Base-by-base conservation (phyloP, 2,888 invertebrate genomes). In the Campoletis raptor region DNA sequence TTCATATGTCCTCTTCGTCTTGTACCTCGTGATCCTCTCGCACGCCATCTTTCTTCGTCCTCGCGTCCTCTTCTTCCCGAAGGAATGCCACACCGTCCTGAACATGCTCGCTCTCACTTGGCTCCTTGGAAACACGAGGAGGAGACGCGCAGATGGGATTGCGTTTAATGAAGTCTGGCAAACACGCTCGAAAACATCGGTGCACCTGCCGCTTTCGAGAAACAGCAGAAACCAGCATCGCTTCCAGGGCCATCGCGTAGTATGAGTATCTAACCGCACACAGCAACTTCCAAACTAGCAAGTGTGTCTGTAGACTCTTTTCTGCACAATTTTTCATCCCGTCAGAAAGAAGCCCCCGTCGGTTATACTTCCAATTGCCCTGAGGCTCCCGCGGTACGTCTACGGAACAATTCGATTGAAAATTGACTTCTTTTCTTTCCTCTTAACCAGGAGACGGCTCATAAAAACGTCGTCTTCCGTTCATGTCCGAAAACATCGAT, bases 91-190 rank as follows among this genome's bases (percentile, higher is more conserved):
- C 24, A 30, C 18, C 73, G 73, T 54, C 30, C 48, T 52, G 36
- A 36, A 18, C 66, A 5, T 21, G 37, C 42, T 66, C 73, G 78
- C 73, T 72, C 76, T 76, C 83, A 70, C 83, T 74, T 72, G 87
- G 85, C 90, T 91, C 91, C 90, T 91, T 89, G 91, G 89, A 92
- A 92, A 92, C 91, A 90, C 91, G 91, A 91, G 92, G 92, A 61
- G 76, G 54, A 45, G 76, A 92, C 92, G 92, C 92, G 93, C 93
- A 93, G 93, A 93, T 93, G 93, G 92, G 92, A 92, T 92, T 92
- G 92, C 90, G 92, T 92, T 93, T 93, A 92, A 93, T 93, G 92
- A 93, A 93, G 93, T 93, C 92, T 92, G 92, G 92, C 92, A 64
- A 79, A 67, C 61, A 57, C 45, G n/a, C 67, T 30, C 61, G 61